Evolutionary conservation across 2,888 invertebrate genomes (phyloP).

Genomic region (Sinotaia quadrata): DNA sequence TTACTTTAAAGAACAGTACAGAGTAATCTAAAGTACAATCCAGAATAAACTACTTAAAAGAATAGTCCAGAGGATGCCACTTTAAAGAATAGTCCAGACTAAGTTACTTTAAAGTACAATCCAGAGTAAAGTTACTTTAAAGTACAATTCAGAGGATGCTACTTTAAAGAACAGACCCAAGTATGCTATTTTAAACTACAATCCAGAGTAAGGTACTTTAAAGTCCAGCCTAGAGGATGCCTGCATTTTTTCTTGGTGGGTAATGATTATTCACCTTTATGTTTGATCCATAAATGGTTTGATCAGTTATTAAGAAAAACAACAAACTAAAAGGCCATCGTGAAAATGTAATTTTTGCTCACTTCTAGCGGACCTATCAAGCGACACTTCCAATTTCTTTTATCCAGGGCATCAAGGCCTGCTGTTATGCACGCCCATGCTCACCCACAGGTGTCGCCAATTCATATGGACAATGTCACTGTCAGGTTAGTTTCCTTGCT

Average conservation of each 20-base stretch:
- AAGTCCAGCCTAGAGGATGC: neutral
- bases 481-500: slow-evolving; percentile 53
- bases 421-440: slow-evolving; percentile 29
- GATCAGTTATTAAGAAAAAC: neutral
- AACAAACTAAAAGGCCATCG: neutral
- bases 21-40: too few relatives aligned
- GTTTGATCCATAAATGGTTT: too few relatives aligned
- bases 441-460: slow-evolving; percentile 52
- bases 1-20: too few relatives aligned
- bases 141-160: too few relatives aligned
- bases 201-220: neutral
- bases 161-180: too few relatives aligned
- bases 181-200: too few relatives aligned
- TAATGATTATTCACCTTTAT: neutral
- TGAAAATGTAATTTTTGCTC: slow-evolving; percentile 9
- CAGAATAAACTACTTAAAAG: too few relatives aligned
- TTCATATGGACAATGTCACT: slow-evolving; percentile 40
- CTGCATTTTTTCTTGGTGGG: neutral
- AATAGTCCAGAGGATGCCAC: too few relatives aligned
- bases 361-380: slow-evolving; percentile 55
- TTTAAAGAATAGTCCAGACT: too few relatives aligned
- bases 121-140: too few relatives aligned
- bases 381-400: slow-evolving; percentile 61
- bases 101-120: too few relatives aligned
- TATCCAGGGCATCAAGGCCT: slow-evolving; percentile 62